Evolutionary conservation across 2,113 vertebrate species (phyloP).

Genomic region (Bettongia penicillata): DNA sequence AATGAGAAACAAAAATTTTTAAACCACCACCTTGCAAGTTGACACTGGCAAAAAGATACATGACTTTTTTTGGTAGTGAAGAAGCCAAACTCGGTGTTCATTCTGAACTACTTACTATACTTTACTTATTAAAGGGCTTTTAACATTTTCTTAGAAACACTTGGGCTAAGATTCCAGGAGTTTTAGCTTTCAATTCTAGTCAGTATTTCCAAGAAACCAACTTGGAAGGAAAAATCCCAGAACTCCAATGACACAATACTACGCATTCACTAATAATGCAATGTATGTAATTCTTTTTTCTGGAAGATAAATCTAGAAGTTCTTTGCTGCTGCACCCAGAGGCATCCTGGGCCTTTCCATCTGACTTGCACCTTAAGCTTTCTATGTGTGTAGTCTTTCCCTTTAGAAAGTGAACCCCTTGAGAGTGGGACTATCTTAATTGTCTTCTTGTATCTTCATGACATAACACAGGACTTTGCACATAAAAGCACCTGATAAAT

Average conservation of each 20-base stretch:
- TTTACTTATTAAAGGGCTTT: background rate
- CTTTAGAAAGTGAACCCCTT: background rate
- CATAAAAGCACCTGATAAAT: background rate
- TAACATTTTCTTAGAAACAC: background rate
- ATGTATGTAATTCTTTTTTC: background rate
- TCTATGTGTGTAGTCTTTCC: background rate
- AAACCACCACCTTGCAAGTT: background rate
- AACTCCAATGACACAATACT: background rate
- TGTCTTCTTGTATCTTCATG: background rate
- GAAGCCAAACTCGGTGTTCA: background rate
- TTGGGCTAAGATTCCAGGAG: background rate
- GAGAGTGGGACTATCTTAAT: background rate
- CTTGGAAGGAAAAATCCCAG: background rate
- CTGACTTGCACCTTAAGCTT: background rate
- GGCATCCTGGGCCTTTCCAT: background rate
- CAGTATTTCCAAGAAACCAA: background rate
- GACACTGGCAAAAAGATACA: background rate
- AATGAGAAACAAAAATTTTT: background rate
- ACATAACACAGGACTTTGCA: background rate
- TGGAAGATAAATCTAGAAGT: background rate
- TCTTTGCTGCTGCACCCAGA: background rate
- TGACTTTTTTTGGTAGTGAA: background rate
- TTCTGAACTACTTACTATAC: background rate
- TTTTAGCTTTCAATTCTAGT: background rate
- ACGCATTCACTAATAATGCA: background rate